Percentiles rank a stretch among this genome's conserved stretches.
These are phyloP conservation scores for Chlorospingus semifuscus DNA, from an alignment of 2,797 vertebrate genomes.

Conservation along the genomic window DNA sequence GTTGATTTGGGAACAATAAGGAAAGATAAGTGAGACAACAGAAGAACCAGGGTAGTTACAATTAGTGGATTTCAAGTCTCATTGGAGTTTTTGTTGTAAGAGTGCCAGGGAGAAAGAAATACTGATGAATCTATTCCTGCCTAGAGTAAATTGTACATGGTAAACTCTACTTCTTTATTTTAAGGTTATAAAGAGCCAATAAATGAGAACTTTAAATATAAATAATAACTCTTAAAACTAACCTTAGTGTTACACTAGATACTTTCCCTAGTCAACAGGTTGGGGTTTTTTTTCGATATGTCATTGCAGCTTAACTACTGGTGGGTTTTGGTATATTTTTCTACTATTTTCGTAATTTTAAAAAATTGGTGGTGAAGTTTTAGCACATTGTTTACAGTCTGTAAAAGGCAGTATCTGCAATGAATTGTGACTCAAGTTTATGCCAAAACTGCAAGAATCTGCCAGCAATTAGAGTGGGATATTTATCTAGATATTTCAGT, in stretches of 20 bases:
- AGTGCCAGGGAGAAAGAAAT: background rate
- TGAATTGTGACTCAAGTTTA: background rate
- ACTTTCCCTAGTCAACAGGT: background rate
- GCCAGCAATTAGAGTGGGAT: background rate
- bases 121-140: background rate
- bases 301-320: background rate
- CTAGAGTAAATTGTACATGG: background rate
- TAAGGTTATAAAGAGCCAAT: background rate
- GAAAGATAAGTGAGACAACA: background rate
- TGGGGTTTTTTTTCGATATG: background rate
- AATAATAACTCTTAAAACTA: background rate
- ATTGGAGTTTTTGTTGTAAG: background rate
- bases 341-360: background rate
- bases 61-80: background rate
- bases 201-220: background rate
- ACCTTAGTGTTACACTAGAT: background rate
- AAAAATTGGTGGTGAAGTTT: background rate
- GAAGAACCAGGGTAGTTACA: background rate
- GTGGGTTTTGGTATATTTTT: background rate
- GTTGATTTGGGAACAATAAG: background rate
- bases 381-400: background rate
- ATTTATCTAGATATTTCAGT: background rate
- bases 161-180: background rate
- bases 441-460: background rate
- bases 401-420: background rate